Conservation (phyloP, 2,888 invertebrate genomes). For the Ceratothoa steindachneri region DNA sequence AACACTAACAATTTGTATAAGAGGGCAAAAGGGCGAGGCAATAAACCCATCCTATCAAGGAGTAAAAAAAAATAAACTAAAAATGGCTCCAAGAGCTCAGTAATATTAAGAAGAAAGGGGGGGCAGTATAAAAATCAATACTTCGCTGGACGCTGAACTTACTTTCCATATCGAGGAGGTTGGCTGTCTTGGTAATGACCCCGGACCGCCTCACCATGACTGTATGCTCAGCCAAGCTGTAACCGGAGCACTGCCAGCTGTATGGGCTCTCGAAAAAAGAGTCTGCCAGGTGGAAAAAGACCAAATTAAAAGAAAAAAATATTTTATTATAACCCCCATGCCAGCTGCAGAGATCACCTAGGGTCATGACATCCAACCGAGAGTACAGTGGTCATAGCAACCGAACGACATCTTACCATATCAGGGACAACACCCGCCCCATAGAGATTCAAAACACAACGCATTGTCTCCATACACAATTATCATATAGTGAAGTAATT, state of each 20-base stretch:
- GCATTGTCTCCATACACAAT: too few species aligned
- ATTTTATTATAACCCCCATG: background rate
- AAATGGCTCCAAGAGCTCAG: background rate
- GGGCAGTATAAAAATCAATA: background rate
- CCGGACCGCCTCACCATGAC: slow-evolving; percentile 60
- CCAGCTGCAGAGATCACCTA: too few species aligned
- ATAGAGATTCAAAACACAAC: too few species aligned
- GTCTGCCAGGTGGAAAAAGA: background rate
- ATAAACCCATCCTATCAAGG: background rate
- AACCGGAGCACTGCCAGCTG: slow-evolving; percentile 49
- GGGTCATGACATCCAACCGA: too few species aligned
- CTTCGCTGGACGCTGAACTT: too few species aligned
- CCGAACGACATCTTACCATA: too few species aligned
- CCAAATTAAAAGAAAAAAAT: background rate
- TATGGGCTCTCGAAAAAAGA: background rate
- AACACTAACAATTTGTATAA: too few species aligned
- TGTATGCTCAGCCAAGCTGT: slow-evolving; percentile 60
- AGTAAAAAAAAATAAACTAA: background rate
- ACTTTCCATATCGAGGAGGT: slow-evolving; percentile 57
- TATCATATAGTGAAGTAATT: too few species aligned
- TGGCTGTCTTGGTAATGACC: slow-evolving; percentile 59
- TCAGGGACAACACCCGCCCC: too few species aligned
- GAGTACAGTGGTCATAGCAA: too few species aligned
- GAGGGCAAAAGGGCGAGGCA: too few species aligned
- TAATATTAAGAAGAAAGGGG: background rate